Conservation (phyloP, 2,797 vertebrate species). For the Apogon hyalosoma region DNA sequence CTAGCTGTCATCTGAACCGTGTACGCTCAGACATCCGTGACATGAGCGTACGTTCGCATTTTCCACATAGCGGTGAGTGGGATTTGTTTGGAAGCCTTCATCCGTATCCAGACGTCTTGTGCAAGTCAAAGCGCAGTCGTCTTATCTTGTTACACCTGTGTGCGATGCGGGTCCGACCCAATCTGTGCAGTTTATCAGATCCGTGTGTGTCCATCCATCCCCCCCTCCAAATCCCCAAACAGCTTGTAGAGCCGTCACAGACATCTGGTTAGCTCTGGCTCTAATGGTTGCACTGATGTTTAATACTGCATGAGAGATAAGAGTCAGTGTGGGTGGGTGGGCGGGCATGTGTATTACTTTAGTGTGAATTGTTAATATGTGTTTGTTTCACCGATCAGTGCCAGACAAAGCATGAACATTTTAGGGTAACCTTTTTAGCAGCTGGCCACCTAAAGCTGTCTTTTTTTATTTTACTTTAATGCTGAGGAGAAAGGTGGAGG, state of each 20-base stretch:
- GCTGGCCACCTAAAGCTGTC: constrained; percentile 41
- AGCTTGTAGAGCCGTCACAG: constrained; percentile 65
- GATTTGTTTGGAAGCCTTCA: constrained; percentile 18
- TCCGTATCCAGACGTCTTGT: constrained; percentile 3
- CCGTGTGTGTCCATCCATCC: constrained; percentile 13
- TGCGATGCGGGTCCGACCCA: constrained; percentile 6
- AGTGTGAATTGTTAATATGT: constrained; percentile 12
- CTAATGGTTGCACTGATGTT: constrained; percentile 65
- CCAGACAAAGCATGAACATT: constrained; percentile 38
- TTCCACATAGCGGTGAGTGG: constrained; percentile 9
- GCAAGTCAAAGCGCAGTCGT: background rate
- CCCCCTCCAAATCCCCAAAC: constrained; percentile 60
- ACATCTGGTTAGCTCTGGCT: constrained; percentile 70
- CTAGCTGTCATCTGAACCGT: constrained; percentile 3
- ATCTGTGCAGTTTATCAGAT: constrained; percentile 41
- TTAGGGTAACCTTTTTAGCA: constrained; percentile 32
- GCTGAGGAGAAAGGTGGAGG: background rate
- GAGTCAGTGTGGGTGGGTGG: constrained; percentile 18
- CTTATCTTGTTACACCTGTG: constrained; percentile 2
- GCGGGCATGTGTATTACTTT: constrained; percentile 17
- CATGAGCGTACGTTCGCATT: background rate
- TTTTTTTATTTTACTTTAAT: constrained; percentile 7
- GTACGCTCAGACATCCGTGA: constrained; percentile 7
- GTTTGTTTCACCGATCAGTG: constrained; percentile 7
- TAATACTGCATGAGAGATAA: constrained; percentile 61